These are phyloP conservation scores for Paramormyrops kingsleyae DNA, from an alignment of 2,113 vertebrate genomes.

Conservation along the genomic window DNA sequence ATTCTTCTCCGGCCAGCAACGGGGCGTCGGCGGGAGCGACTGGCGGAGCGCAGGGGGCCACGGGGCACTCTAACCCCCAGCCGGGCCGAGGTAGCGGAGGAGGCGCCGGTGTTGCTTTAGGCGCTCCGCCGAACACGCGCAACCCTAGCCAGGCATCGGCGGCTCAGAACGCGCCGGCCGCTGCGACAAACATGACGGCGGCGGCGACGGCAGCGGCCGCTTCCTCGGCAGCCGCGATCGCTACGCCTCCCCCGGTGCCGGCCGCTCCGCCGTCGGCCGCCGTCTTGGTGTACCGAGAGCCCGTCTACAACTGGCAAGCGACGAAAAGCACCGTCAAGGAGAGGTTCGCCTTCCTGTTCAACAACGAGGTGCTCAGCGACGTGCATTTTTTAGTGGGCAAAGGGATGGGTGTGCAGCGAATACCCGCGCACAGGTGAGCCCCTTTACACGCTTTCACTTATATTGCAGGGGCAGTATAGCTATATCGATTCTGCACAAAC, in stretches of 20 bases:
- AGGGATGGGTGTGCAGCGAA: slow-evolving; percentile 74
- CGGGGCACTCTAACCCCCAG: slow-evolving; percentile 42
- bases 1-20: slow-evolving; percentile 43
- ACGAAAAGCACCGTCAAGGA: slow-evolving; percentile 80
- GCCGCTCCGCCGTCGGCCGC: slow-evolving; percentile 47
- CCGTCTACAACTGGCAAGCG: slow-evolving; percentile 79
- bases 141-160: slow-evolving; percentile 35
- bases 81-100: slow-evolving; percentile 45
- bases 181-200: slow-evolving; percentile 28
- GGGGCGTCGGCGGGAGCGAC: slow-evolving; percentile 38
- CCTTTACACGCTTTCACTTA: not conserved
- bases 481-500: not conserved
- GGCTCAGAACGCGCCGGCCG: slow-evolving; percentile 36
- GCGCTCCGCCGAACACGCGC: slow-evolving; percentile 32
- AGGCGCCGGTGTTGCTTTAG: slow-evolving; percentile 37
- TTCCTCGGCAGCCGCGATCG: slow-evolving; percentile 33
- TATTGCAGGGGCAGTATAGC: not conserved
- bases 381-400: slow-evolving; percentile 83
- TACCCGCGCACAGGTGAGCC: slow-evolving; percentile 77
- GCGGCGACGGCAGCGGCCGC: slow-evolving; percentile 30
- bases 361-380: slow-evolving; percentile 85
- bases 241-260: slow-evolving; percentile 44
- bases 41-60: slow-evolving; percentile 25
- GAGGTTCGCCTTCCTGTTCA: slow-evolving; percentile 79
- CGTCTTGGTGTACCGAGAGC: slow-evolving; percentile 63